These are phyloP conservation scores for Pangasius krempfi DNA, from an alignment of 2,797 vertebrate species.

Conservation along the genomic window DNA sequence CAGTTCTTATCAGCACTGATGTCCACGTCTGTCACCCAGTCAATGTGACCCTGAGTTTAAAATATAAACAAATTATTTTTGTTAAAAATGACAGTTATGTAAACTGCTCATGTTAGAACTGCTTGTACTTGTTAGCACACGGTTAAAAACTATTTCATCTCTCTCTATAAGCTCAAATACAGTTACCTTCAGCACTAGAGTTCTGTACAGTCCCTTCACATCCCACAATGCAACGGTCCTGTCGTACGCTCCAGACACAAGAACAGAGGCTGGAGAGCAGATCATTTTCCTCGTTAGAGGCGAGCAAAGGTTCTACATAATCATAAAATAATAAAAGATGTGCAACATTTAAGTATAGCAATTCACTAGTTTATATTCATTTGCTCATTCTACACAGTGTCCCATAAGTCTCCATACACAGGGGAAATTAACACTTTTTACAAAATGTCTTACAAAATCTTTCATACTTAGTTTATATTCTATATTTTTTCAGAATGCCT, in stretches of 20 bases:
- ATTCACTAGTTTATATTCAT: background rate
- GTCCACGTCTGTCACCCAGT: constrained; percentile 81
- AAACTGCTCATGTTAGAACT: background rate
- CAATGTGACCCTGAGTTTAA: constrained; percentile 74
- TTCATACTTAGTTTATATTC: too few relatives aligned
- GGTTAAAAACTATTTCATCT: background rate
- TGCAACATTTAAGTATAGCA: background rate
- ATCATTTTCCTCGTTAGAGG: constrained; percentile 6
- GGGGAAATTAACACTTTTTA: too few relatives aligned
- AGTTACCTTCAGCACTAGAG: constrained; percentile 52
- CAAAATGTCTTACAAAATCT: too few relatives aligned
- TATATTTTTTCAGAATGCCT: too few relatives aligned
- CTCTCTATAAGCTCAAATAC: background rate
- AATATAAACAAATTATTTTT: background rate
- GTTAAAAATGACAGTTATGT: background rate
- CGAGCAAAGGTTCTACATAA: background rate
- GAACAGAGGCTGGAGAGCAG: constrained; percentile 41
- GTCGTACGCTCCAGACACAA: constrained; percentile 58
- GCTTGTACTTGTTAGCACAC: background rate
- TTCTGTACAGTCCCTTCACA: constrained; percentile 46
- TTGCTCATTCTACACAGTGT: background rate
- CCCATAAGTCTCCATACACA: too few relatives aligned
- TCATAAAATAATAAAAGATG: background rate
- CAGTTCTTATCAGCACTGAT: constrained; percentile 73
- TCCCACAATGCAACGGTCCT: constrained; percentile 55